Conservation (phyloP, 1,140 invertebrate species). For the Cyrtorhinus lividipennis region DNA sequence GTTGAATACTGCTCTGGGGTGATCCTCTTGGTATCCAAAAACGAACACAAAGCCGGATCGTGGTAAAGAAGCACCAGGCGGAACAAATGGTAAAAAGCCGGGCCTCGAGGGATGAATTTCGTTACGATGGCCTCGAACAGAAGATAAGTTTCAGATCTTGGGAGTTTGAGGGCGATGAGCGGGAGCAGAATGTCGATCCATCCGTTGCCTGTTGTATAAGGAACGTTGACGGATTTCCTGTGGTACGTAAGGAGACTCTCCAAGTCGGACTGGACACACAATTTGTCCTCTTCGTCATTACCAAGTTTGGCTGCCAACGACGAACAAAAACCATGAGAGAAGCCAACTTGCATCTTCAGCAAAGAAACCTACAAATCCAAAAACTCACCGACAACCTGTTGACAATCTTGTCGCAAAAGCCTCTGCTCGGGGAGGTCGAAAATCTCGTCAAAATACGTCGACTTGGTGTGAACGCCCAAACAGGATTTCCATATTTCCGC, state of each 20-base stretch:
- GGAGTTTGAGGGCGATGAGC: constrained; percentile 73
- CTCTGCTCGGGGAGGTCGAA: constrained; percentile 92
- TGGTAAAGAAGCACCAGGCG: constrained; percentile 90
- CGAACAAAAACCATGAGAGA: background rate
- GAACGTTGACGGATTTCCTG: constrained; percentile 60
- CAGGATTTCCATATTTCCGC: constrained; percentile 77
- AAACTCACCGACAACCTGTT: constrained; percentile 61
- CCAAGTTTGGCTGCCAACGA: constrained; percentile 61
- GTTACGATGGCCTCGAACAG: constrained; percentile 83
- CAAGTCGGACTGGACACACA: constrained; percentile 76
- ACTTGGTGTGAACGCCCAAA: constrained; percentile 71
- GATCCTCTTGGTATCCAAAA: constrained; percentile 90
- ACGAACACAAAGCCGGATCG: constrained; percentile 92
- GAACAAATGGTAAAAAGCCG: constrained; percentile 55
- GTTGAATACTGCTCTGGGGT: constrained; percentile 82
- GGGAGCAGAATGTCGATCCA: constrained; percentile 89
- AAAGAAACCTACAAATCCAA: background rate
- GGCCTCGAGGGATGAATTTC: constrained; percentile 64
- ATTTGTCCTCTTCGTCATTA: constrained; percentile 88
- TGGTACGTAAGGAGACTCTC: constrained; percentile 85
- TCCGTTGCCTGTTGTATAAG: constrained; percentile 68
- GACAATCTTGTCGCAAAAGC: constrained; percentile 76
- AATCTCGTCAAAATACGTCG: constrained; percentile 85
- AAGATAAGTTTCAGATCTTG: constrained; percentile 75
- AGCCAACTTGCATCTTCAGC: background rate